Conservation (phyloP, 2,797 vertebrate genomes). For the Acanthurus leucopareius region DNA sequence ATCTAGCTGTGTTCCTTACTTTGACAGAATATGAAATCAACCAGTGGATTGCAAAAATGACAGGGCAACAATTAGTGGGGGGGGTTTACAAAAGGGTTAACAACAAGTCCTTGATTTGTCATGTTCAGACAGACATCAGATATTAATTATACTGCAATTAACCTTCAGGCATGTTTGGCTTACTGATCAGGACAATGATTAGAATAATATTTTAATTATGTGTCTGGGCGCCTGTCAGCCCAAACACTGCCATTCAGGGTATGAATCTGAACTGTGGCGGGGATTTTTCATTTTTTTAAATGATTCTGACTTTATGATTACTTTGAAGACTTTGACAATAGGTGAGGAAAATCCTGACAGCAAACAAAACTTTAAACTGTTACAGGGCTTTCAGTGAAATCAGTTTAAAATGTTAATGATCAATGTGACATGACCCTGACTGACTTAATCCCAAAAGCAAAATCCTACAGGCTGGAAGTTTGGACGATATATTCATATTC, state of each 20-base stretch:
- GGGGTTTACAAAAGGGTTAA: conserved; percentile 8
- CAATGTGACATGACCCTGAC: background rate
- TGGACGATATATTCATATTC: conserved; percentile 30
- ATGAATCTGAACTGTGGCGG: conserved; percentile 3
- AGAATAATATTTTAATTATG: conserved; percentile 18
- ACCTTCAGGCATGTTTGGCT: conserved; percentile 41
- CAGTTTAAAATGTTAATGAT: background rate
- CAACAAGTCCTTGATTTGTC: conserved; percentile 20
- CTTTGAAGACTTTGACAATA: background rate
- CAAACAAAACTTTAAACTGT: background rate
- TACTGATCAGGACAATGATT: conserved; percentile 30
- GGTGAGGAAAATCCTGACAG: background rate
- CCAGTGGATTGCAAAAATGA: conserved; percentile 24
- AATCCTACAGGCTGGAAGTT: conserved; percentile 31
- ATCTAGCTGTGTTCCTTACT: conserved; percentile 15
- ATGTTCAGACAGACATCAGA: conserved; percentile 43
- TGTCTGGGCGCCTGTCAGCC: conserved; percentile 1
- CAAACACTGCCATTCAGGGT: background rate
- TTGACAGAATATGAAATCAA: conserved; percentile 22
- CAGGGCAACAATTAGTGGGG: conserved; percentile 21
- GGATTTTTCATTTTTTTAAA: background rate
- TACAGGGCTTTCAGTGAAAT: background rate
- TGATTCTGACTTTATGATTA: conserved; percentile 24
- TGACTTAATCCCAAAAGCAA: conserved; percentile 31
- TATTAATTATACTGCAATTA: conserved; percentile 49